Conservation (phyloP, 1,140 invertebrate genomes). For the Cephus cinctus region DNA sequence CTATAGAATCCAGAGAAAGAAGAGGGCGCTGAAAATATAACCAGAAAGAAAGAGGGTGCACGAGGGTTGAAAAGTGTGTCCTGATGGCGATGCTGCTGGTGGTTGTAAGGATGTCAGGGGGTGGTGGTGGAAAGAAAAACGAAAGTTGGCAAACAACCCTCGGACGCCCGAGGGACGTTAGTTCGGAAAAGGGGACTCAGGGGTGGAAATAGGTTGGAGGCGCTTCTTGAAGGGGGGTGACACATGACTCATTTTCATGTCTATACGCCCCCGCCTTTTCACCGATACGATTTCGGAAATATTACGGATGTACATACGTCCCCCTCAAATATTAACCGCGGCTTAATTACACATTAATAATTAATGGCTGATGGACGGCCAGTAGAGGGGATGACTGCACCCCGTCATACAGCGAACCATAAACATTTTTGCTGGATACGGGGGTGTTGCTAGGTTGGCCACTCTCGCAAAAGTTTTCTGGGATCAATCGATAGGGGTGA, state of each 20-base stretch:
- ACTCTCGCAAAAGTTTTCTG: too few relatives aligned
- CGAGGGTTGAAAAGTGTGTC: too few relatives aligned
- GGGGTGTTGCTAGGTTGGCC: too few relatives aligned
- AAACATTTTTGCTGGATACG: too few relatives aligned
- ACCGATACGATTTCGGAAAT: constrained; percentile 47
- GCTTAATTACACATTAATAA: neutral
- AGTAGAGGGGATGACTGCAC: too few relatives aligned
- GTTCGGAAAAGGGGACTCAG: constrained; percentile 35
- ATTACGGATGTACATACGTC: constrained; percentile 31
- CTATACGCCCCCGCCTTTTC: constrained; percentile 37
- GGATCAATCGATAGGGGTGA: too few relatives aligned
- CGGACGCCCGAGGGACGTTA: constrained; percentile 36
- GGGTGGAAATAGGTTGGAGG: constrained; percentile 10
- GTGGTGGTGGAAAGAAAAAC: constrained; percentile 40
- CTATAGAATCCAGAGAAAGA: too few relatives aligned
- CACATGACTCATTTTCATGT: constrained; percentile 46
- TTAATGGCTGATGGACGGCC: neutral
- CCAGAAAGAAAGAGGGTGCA: too few relatives aligned
- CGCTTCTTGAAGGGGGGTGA: constrained; percentile 20
- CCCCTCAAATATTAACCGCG: neutral
- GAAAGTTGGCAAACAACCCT: constrained; percentile 43
- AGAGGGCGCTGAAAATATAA: too few relatives aligned
- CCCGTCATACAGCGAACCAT: too few relatives aligned
- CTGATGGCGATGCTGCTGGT: too few relatives aligned
- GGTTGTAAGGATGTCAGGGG: neutral